Evolutionary conservation across 2,888 invertebrate genomes (phyloP), one percentile per base, ranked within the genome.

Genomic region (Sminthurinus aureus): DNA sequence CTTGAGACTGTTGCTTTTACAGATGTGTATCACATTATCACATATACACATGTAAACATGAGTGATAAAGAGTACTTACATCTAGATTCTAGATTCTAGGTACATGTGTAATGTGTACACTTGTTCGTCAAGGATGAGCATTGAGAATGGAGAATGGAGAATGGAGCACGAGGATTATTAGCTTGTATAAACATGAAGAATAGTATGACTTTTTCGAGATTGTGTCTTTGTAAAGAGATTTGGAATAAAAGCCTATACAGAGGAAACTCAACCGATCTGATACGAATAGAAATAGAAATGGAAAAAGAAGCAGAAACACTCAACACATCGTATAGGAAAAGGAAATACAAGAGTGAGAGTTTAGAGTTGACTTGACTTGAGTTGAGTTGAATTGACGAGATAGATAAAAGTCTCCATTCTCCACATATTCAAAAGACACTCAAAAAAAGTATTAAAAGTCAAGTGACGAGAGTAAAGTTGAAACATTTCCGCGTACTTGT

Each of bases 161-260:
- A n/a, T n/a, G n/a, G 18, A 4, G 38, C 0, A 26, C 1, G 18
- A 74, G 75, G 75, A 50, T 75, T 75, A 75, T 75, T 20, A 18
- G 51, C 75, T 75, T 51, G 58, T 58, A 75, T 75, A 75, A 75
- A 50, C 50, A 50, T 75, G 50, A 51, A 75, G 75, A 12, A 75
- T 50, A n/a, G 50, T 0, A 50, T 38, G 75, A 75, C 75, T 75
- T 75, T 50, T 51, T 8, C 75, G 50, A 75, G 75, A 50, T 75
- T 75, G 51, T 50, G 22, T 58, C 58, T 58, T 58, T 58, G 58
- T 18, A 58, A 58, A 58, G 58, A 58, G 58, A 13, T 58, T 58
- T 58, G 9, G 58, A 58, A 58, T 58, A 58, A 58, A 58, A 58
- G 13, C 58, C 58, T 18, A 52, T 52, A 18, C 58, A 38, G 6